A percentile compares a stretch with the other conserved stretches of the same genome.
Evolutionary conservation across 2,888 invertebrate species (phyloP).

Genomic region (Synergus gifuensis): DNA sequence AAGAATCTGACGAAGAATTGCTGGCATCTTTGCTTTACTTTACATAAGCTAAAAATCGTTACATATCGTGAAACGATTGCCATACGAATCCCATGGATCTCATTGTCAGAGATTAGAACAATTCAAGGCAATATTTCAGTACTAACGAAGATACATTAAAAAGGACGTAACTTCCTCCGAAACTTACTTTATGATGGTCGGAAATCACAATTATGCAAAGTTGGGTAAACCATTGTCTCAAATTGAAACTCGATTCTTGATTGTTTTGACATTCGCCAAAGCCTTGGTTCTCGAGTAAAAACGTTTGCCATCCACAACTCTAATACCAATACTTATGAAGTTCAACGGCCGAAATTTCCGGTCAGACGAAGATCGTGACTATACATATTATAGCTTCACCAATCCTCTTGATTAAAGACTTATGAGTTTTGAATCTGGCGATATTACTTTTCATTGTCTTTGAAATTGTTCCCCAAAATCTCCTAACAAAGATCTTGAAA

Average conservation of each 20-base stretch:
- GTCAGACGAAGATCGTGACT: slow-evolving; percentile 26
- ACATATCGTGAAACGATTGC: background rate
- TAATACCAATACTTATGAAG: slow-evolving; percentile 26
- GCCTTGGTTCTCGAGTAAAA: background rate
- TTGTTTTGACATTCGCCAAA: slow-evolving; percentile 17
- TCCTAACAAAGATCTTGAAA: background rate
- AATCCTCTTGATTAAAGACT: background rate
- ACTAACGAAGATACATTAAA: background rate
- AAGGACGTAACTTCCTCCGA: slow-evolving; percentile 9
- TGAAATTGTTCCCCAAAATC: background rate
- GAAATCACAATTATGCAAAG: slow-evolving; percentile 26
- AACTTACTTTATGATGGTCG: background rate
- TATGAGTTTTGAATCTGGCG: background rate
- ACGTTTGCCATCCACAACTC: background rate
- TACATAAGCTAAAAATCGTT: background rate
- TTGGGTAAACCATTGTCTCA: slow-evolving; percentile 23
- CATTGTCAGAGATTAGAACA: background rate
- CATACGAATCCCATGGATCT: background rate
- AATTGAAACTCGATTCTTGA: slow-evolving; percentile 13
- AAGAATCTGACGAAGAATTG: background rate
- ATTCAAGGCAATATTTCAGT: slow-evolving; percentile 12
- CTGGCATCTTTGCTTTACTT: background rate
- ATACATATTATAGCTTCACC: slow-evolving; percentile 1
- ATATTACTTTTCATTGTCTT: slow-evolving; percentile 1
- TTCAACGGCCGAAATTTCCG: slow-evolving; percentile 39